Conservation (phyloP, 2,888 invertebrate species). For the Phyto melanocephala region DNA sequence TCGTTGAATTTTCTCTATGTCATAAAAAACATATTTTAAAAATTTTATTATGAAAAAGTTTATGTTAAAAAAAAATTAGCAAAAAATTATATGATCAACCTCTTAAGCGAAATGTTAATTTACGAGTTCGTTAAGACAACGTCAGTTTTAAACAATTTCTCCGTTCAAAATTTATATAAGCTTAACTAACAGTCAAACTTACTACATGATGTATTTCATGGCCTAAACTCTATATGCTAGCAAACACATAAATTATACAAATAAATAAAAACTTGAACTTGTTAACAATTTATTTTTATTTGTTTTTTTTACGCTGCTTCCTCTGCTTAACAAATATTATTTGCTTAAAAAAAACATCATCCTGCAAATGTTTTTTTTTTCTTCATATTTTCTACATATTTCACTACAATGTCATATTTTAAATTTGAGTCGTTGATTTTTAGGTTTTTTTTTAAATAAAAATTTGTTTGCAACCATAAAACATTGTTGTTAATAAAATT, state of each 20-base stretch:
- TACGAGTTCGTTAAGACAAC: slow-evolving; percentile 48
- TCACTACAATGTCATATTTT: slow-evolving; percentile 40
- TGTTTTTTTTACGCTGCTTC: slow-evolving; percentile 1
- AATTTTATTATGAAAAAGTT: slow-evolving; percentile 19
- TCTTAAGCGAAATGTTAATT: slow-evolving; percentile 50
- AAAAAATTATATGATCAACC: slow-evolving; percentile 17
- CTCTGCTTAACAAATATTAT: slow-evolving; percentile 19
- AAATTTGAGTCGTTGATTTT: not conserved
- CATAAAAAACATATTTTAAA: not conserved
- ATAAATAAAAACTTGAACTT: slow-evolving; percentile 29
- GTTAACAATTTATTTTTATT: slow-evolving; percentile 35
- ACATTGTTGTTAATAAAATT: slow-evolving; percentile 3
- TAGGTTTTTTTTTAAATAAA: not conserved
- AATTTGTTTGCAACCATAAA: not conserved
- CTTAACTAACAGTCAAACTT: slow-evolving; percentile 6
- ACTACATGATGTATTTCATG: slow-evolving; percentile 51
- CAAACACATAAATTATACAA: slow-evolving; percentile 51
- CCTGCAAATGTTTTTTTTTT: not conserved
- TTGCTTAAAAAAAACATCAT: not conserved
- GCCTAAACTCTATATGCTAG: slow-evolving; percentile 32
- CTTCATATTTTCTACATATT: not conserved
- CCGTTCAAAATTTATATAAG: slow-evolving; percentile 7
- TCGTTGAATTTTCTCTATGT: slow-evolving; percentile 13
- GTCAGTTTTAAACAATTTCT: slow-evolving; percentile 42
- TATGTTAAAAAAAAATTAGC: not conserved